Base-by-base conservation (phyloP, 2,797 vertebrate genomes). In the Chloroceryle inda region DNA sequence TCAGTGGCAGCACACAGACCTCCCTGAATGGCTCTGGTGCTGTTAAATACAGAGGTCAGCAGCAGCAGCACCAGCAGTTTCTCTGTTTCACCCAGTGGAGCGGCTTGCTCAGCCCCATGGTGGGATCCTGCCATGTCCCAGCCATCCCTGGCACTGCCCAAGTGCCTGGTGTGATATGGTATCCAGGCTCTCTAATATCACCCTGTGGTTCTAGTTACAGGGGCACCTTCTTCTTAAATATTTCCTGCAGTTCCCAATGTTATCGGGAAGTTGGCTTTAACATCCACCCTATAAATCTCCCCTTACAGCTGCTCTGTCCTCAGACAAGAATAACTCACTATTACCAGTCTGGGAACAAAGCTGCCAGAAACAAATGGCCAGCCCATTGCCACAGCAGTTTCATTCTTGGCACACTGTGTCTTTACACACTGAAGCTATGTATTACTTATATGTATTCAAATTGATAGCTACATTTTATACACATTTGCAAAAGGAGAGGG, bases 1-100 rank as follows among this genome's bases (percentile, higher is more conserved):
- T 66, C 1, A 3, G 37, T 73, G 26, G 50, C 27, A 52, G 17
- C 1, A 0, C 9, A 31, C 13, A 1, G 10, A 52, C 9, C 14
- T 88, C 40, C 44, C 37, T 11, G 11, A 24, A 56, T n/a, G 47
- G 18, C 44, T 67, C 40, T 33, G 19, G 10, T 81, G 91, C 15
- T 27, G 1, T 42, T 37, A 35, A 27, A 33, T 16, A 21, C 0
- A 7, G 66, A 31, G 45, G 21, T 38, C 24, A 47, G 68, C 44
- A 38, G 66, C 22, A 38, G 66, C 20, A 38, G 66, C 24, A 73
- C 40, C 31, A 56, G 58, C 18, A 37, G 4, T 27, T 80, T 44
- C 40, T 67, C n/a, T 37, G 5, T 63, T 81, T 56, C 40, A 84
- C 18, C 6, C 59, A 40, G 49, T 1, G 12, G n/a, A 82, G 21